Evolutionary conservation across 2,797 vertebrate species (phyloP).

Genomic region (Mionectes olivaceus): DNA sequence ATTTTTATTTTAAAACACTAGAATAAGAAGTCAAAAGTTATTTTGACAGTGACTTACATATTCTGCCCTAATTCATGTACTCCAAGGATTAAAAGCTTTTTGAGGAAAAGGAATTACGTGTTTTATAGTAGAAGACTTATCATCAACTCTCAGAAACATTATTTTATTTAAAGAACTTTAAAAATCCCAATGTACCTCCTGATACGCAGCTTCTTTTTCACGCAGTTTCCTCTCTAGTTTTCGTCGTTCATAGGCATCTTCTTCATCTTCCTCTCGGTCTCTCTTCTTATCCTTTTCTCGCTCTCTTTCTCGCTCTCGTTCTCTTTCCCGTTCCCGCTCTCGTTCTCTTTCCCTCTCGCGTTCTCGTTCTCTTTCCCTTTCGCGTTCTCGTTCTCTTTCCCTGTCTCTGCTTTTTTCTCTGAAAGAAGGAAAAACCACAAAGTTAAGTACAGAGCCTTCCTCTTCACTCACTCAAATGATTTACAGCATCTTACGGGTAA

Average conservation of each 20-base stretch:
- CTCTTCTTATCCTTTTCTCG: slow-evolving; percentile 95
- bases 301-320: slow-evolving; percentile 90
- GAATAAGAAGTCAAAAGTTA: background rate
- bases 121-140: background rate
- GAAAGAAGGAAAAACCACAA: background rate
- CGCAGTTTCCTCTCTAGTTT: slow-evolving; percentile 95
- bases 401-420: slow-evolving; percentile 86
- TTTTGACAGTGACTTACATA: background rate
- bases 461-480: background rate
- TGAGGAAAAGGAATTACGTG: background rate
- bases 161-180: background rate
- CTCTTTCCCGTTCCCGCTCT: slow-evolving; percentile 84
- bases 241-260: slow-evolving; percentile 94
- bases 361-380: too few relatives aligned
- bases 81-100: background rate
- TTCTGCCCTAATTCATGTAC: background rate
- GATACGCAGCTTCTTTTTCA: slow-evolving; percentile 98
- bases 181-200: slow-evolving; percentile 85
- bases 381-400: slow-evolving; percentile 76
- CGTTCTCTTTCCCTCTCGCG: slow-evolving; percentile 82
- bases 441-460: background rate
- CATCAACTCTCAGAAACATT: background rate
- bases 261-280: slow-evolving; percentile 94
- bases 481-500: background rate
- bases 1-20: background rate